Base-by-base conservation (phyloP, 2,797 vertebrate species). In the Nannoperca australis region DNA sequence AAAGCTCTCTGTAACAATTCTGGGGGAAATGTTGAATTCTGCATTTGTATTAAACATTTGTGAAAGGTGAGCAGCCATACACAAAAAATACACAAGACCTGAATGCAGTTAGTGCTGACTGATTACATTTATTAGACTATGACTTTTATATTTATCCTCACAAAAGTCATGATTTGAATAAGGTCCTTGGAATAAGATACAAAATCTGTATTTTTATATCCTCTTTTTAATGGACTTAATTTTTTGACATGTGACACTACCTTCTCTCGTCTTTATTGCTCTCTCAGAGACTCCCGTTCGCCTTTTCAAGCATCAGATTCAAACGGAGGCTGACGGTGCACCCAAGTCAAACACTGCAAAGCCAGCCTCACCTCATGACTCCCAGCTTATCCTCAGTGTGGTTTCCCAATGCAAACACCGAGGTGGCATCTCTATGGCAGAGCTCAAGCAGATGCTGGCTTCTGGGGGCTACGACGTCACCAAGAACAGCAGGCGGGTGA, bases 361-460 rank as follows among this genome's bases (percentile, higher is more conserved):
- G 47, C 50, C 3, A 6, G 14, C 36, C 17, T 64, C 38, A 0
- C 32, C 50, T 56, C 59, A 61, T 0, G 27, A 76, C 40, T 70
- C 67, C 45, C 59, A 75, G 51, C 68, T 90, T 59, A 80, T 90
- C 64, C 70, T 83, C 47, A 47, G 30, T 14, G 14, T 85, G 22
- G 84, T 90, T 58, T 81, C 80, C 27, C 67, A 76, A 18, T 86
- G 58, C 78, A 88, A 85, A 73, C 63, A 45, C 3, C 20, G 5
- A 59, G 73, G 70, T 15, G 68, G 88, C 40, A 82, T 93, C 32
- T 86, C 79, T 44, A 90, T 90, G 84, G 68, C 77, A 9, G 84
- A 91, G 68, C 76, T 90, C 42, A 93, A 85, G 59, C 78, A 86
- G 69, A 79, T 58, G 0, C 74, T 92, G 66, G 77, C 84, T 34